These are phyloP conservation scores for Crocallis elinguaria DNA, from an alignment of 2,888 invertebrate species.

Conservation along the genomic window DNA sequence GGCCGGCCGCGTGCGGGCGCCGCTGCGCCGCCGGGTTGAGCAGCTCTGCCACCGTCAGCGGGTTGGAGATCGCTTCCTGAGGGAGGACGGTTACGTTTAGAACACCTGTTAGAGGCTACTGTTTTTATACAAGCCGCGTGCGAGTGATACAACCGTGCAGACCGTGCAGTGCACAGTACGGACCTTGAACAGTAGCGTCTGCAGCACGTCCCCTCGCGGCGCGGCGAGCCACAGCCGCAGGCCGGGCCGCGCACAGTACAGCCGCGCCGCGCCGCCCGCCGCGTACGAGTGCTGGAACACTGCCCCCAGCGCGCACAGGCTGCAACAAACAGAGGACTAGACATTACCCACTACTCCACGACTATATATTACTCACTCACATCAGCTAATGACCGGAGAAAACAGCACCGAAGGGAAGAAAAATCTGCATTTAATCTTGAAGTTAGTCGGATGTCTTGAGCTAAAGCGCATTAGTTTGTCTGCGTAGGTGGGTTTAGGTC, in stretches of 20 bases:
- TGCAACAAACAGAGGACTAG: slow-evolving; percentile 33
- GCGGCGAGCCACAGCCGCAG: slow-evolving; percentile 93
- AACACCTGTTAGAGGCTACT: too few relatives aligned
- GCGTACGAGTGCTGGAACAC: slow-evolving; percentile 84
- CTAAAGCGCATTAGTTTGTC: too few relatives aligned
- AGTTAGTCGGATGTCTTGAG: too few relatives aligned
- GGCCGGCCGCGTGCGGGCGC: slow-evolving; percentile 38
- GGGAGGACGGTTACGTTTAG: not conserved
- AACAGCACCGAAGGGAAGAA: too few relatives aligned
- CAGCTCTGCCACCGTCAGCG: slow-evolving; percentile 87
- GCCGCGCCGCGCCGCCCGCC: slow-evolving; percentile 84
- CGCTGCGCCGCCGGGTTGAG: slow-evolving; percentile 86
- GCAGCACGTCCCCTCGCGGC: slow-evolving; percentile 89
- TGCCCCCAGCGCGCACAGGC: slow-evolving; percentile 76
- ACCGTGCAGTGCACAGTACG: too few relatives aligned
- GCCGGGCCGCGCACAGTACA: slow-evolving; percentile 92
- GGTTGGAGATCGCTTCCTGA: slow-evolving; percentile 79
- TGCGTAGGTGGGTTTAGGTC: too few relatives aligned
- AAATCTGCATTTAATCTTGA: too few relatives aligned
- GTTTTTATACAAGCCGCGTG: too few relatives aligned
- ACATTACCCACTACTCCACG: too few relatives aligned
- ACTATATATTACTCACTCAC: too few relatives aligned
- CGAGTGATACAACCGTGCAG: too few relatives aligned
- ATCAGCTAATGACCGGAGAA: too few relatives aligned
- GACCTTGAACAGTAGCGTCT: slow-evolving; percentile 94